phyloP scores from a whole-genome alignment of 1,140 invertebrate species.

The Zaprionus kolodkinae region DNA sequence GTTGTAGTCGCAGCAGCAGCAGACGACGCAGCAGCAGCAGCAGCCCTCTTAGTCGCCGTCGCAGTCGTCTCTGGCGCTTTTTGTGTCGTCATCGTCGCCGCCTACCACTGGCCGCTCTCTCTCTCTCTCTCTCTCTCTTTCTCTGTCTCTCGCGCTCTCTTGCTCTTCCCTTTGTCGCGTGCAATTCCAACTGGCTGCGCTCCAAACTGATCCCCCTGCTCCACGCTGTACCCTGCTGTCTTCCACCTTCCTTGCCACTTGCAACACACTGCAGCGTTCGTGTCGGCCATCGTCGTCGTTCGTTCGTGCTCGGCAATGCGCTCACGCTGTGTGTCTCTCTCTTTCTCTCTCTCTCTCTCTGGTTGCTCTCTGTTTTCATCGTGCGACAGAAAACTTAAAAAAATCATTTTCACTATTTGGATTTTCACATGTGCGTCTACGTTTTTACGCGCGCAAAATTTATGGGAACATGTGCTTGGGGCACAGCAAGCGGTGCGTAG shows the following conservation, averaged over 20 bases:
- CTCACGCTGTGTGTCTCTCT: conserved; percentile 19
- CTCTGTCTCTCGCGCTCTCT: conserved; percentile 7
- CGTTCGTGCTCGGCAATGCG: conserved; percentile 28
- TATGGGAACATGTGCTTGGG: conserved; percentile 37
- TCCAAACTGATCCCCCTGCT: conserved; percentile 59
- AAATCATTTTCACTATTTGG: conserved; percentile 24
- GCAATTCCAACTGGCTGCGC: conserved; percentile 72
- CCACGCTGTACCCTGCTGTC: conserved; percentile 2
- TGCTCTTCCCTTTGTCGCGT: conserved; percentile 44
- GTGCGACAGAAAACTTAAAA: conserved; percentile 6
- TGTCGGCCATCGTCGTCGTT: conserved; percentile 37
- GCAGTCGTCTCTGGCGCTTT: conserved; percentile 59
- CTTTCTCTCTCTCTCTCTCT: conserved; percentile 9
- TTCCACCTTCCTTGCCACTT: background rate
- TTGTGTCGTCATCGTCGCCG: conserved; percentile 74
- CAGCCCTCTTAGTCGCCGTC: conserved; percentile 32
- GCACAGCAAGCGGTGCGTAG: background rate
- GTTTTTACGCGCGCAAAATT: conserved; percentile 53
- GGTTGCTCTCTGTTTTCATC: conserved; percentile 32
- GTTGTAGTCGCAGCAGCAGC: conserved; percentile 37
- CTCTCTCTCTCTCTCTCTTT: background rate
- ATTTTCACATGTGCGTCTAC: conserved; percentile 42
- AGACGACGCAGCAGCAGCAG: conserved; percentile 34
- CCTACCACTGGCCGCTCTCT: conserved; percentile 20
- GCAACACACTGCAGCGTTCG: conserved; percentile 43